Evolutionary conservation across 2,113 vertebrate species (phyloP).

Genomic region (Microcebus lehilahytsara): DNA sequence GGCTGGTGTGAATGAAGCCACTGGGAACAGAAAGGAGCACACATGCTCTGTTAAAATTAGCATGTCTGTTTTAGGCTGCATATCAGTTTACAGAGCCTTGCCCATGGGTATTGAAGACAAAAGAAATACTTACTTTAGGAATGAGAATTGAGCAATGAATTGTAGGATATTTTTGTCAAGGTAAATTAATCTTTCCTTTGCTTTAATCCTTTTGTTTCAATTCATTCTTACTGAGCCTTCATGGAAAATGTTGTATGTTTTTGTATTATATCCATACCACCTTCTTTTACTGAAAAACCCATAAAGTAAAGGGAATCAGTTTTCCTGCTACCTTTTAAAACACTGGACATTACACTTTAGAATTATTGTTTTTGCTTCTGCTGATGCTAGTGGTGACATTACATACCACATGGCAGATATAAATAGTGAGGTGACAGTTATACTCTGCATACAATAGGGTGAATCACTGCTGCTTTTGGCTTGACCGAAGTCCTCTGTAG

Average conservation of each 20-base stretch:
- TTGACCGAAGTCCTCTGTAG: not conserved
- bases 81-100: constrained; percentile 55
- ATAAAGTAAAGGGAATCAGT: constrained; percentile 45
- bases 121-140: constrained; percentile 54
- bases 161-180: constrained; percentile 48
- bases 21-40: constrained; percentile 28
- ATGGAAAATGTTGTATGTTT: constrained; percentile 25
- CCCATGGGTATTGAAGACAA: constrained; percentile 18
- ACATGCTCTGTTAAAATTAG: constrained; percentile 27
- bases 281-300: constrained; percentile 56
- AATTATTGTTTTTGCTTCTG: constrained; percentile 58
- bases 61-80: not conserved
- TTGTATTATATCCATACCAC: constrained; percentile 26
- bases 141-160: constrained; percentile 40
- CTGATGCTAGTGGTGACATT: not conserved
- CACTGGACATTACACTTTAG: not conserved
- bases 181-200: constrained; percentile 52
- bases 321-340: constrained; percentile 37
- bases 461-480: not conserved
- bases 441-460: not conserved
- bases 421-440: constrained; percentile 20
- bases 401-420: constrained; percentile 4
- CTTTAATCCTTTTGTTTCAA: constrained; percentile 51
- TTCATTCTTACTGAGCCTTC: constrained; percentile 46
- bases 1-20: not conserved